Evolutionary conservation across 2,113 vertebrate genomes (phyloP), one percentile per base, ranked within the genome.

Genomic region (Manacus vitellinus): DNA sequence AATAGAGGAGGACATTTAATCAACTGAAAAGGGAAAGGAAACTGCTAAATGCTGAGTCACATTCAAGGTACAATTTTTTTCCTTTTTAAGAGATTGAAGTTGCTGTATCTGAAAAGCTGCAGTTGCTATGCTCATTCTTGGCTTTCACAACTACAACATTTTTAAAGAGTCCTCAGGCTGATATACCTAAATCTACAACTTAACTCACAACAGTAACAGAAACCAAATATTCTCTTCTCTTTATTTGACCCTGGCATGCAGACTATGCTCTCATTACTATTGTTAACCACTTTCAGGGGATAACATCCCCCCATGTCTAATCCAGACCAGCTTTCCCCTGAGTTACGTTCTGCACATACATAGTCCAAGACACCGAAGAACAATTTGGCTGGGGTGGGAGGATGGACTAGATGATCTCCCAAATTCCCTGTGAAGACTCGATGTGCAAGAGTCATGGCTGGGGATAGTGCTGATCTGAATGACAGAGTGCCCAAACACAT

Each of bases 401-500:
- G 10, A 28, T 31, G 25, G n/a, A 39, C 28, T n/a, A 49, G 10
- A 49, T 24, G n/a, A 62, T 15, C 37, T 66, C 46, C 16, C 16
- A 66, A 33, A n/a, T n/a, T 81, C 49, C 24, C 8, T 66, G 10
- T 49, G 65, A 77, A 77, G 68, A 35, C 14, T 8, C 47, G 6
- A 19, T 54, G 41, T 31, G 39, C 16, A 61, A 31, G 49, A 6
- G 2, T 41, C 63, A 6, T 68, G 49, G 23, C 16, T 39, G 23
- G 18, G 19, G 13, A n/a, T 33, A 7, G 43, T 25, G n/a, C 16
- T 88, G 46, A 54, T 74, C 18, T 35, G 56, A 79, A 35, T 0
- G 1, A 25, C 16, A 39, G 19, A 0, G 1, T 30, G 20, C 58
- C 12, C 27, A 58, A 41, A n/a, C 2, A 3, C 44, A 54, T 0